phyloP scores from a whole-genome alignment of 64 coral and sea anemone species.

The Cladopsammia gracilis region DNA sequence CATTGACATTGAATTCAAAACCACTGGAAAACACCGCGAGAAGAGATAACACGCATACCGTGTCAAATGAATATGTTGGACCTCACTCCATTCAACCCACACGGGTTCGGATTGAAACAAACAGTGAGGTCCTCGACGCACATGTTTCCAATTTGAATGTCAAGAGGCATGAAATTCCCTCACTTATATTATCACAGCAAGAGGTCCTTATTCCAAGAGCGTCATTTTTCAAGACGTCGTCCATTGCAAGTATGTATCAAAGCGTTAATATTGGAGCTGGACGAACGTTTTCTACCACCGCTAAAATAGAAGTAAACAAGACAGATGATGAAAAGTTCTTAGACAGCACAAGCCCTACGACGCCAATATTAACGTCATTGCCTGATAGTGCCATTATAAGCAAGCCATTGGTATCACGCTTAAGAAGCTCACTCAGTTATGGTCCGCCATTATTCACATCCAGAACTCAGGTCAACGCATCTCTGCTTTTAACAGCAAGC shows the following conservation, averaged over 20 bases:
- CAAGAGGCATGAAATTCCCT: conserved; percentile 24
- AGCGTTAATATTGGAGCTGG: background rate
- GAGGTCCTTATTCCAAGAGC: no score
- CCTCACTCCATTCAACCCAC: background rate
- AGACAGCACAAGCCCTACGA: background rate
- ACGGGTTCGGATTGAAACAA: background rate
- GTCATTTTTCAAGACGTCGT: background rate
- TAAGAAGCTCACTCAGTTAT: background rate
- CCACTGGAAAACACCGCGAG: background rate
- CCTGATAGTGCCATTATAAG: background rate
- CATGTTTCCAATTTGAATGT: background rate
- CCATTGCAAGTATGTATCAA: background rate
- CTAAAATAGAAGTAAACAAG: background rate
- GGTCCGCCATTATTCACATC: background rate
- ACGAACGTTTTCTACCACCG: background rate
- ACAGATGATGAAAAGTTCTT: background rate
- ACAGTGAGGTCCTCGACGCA: background rate
- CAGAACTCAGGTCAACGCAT: background rate
- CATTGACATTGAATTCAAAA: background rate
- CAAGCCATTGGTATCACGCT: background rate
- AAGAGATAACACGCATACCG: background rate
- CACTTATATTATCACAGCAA: background rate
- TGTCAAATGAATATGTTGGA: background rate
- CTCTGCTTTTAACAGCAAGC: background rate
- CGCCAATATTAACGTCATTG: background rate